phyloP scores from a whole-genome alignment of 2,113 vertebrate genomes.

The Carettochelys insculpta region DNA sequence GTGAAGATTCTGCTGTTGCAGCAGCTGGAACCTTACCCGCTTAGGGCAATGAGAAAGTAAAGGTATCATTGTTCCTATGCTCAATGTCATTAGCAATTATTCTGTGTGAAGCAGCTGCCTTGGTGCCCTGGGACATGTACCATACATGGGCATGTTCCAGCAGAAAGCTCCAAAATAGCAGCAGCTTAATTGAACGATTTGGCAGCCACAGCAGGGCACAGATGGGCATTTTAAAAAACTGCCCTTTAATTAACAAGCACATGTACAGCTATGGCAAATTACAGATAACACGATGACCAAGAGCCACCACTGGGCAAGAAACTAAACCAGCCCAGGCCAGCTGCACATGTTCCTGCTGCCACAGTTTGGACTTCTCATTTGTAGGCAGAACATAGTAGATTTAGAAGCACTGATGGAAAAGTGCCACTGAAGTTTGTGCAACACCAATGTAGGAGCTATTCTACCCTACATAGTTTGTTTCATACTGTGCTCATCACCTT shows the following conservation, averaged over 20 bases:
- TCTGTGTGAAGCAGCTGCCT: background rate
- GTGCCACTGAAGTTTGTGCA: background rate
- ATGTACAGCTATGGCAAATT: fast-evolving
- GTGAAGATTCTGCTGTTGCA: background rate
- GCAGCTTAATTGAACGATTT: background rate
- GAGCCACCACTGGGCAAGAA: background rate
- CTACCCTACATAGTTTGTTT: background rate
- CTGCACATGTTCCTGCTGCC: background rate
- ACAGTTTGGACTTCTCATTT: background rate
- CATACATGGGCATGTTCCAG: background rate
- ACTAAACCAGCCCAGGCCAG: background rate
- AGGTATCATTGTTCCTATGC: background rate
- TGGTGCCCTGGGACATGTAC: fast-evolving
- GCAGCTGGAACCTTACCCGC: background rate
- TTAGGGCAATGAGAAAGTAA: background rate
- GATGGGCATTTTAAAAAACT: background rate
- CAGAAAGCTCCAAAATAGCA: background rate
- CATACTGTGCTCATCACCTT: background rate
- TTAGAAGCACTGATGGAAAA: background rate
- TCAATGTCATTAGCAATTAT: background rate
- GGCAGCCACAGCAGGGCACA: background rate
- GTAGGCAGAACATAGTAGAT: background rate
- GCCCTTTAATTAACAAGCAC: background rate
- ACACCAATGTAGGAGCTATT: background rate
- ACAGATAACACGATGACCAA: background rate